A percentile compares a stretch with the other conserved stretches of the same genome.
Evolutionary conservation across 2,797 vertebrate species (phyloP).

Genomic region (Lates japonicus): DNA sequence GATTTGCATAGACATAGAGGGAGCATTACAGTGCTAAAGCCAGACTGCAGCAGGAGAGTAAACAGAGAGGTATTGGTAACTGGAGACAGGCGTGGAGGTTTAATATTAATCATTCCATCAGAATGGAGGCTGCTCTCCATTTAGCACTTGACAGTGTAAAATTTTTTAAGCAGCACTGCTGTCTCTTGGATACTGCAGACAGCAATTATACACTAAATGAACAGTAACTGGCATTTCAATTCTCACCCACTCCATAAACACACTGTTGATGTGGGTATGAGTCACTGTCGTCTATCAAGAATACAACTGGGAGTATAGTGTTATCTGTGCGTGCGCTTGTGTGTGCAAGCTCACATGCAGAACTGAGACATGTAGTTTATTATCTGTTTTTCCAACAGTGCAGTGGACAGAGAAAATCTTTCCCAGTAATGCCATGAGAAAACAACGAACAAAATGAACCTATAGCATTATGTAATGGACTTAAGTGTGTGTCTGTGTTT

Average conservation of each 20-base stretch:
- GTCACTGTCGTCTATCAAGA: constrained; percentile 69
- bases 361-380: constrained; percentile 47
- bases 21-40: constrained; percentile 28
- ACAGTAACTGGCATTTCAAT: constrained; percentile 70
- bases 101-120: constrained; percentile 64
- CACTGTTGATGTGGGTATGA: constrained; percentile 65
- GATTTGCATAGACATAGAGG: constrained; percentile 47
- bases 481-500: constrained; percentile 61
- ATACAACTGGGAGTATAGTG: constrained; percentile 55
- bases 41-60: constrained; percentile 54
- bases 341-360: constrained; percentile 15
- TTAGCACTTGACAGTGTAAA: constrained; percentile 33
- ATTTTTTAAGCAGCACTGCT: constrained; percentile 35
- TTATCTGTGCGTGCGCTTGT: constrained; percentile 29
- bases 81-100: constrained; percentile 38
- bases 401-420: constrained; percentile 45
- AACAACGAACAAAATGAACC: constrained; percentile 41
- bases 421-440: constrained; percentile 29
- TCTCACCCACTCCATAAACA: constrained; percentile 72
- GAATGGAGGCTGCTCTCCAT: constrained; percentile 44
- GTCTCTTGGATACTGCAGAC: constrained; percentile 64
- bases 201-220: constrained; percentile 70
- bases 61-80: constrained; percentile 46
- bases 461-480: constrained; percentile 73
- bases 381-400: constrained; percentile 28